These are phyloP conservation scores for Pseudorasbora parva DNA, from an alignment of 2,113 vertebrate genomes.

Conservation along the genomic window DNA sequence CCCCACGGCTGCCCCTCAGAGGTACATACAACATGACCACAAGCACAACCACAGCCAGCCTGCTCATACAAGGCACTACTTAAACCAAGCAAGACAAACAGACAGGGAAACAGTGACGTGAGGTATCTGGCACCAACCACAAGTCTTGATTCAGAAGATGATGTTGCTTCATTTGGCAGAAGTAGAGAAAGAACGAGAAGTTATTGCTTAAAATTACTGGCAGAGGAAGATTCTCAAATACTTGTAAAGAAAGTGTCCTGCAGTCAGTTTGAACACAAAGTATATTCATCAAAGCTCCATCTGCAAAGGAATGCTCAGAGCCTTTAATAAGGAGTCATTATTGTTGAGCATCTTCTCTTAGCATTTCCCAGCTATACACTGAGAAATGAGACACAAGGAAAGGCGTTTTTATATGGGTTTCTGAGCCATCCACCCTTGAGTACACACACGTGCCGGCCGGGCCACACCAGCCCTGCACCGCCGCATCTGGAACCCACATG, in stretches of 20 bases:
- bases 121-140: constrained; percentile 1
- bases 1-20: neutral
- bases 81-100: constrained; percentile 4
- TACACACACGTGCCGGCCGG: constrained; percentile 52
- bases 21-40: constrained; percentile 13
- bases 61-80: neutral
- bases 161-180: constrained; percentile 6
- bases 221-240: neutral
- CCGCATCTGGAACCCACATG: constrained; percentile 74
- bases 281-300: neutral
- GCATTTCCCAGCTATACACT: neutral
- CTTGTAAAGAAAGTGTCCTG: constrained; percentile 7
- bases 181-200: neutral
- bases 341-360: constrained; percentile 12
- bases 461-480: constrained; percentile 50
- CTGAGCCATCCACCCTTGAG: constrained; percentile 43
- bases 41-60: constrained; percentile 4
- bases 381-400: neutral
- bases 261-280: neutral
- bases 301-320: neutral
- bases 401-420: constrained; percentile 32
- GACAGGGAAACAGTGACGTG: constrained; percentile 11
- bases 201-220: neutral
- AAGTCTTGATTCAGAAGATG: constrained; percentile 9
- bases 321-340: neutral